Evolutionary conservation across 2,797 vertebrate genomes (phyloP).

Genomic region (Arnoldichthys spilopterus): DNA sequence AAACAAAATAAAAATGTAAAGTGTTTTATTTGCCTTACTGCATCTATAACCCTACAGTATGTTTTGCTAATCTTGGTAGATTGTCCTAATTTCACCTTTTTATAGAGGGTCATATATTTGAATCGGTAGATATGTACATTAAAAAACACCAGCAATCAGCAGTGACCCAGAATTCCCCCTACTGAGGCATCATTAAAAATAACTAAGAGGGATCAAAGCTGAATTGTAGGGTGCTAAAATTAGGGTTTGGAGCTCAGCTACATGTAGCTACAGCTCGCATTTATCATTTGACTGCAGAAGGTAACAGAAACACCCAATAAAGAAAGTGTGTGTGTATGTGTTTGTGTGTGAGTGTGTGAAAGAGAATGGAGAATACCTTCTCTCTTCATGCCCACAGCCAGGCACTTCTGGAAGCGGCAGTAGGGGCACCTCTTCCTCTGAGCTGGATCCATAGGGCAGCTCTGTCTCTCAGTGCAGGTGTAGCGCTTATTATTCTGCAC

Average conservation of each 20-base stretch:
- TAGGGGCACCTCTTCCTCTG: constrained; percentile 83
- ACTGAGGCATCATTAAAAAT: too few species aligned
- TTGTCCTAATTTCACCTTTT: too few species aligned
- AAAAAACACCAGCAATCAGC: too few species aligned
- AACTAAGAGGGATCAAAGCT: too few species aligned
- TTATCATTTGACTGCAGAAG: background rate
- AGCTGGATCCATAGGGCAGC: constrained; percentile 78
- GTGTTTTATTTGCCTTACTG: too few species aligned
- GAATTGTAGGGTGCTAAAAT: too few species aligned
- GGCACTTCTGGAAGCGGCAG: constrained; percentile 85
- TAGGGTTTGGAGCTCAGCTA: background rate
- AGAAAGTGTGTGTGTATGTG: background rate
- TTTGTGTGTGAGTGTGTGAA: background rate
- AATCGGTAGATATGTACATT: too few species aligned
- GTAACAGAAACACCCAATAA: background rate
- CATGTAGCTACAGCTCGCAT: background rate
- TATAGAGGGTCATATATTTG: too few species aligned
- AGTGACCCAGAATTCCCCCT: too few species aligned
- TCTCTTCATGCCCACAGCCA: constrained; percentile 83
- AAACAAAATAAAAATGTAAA: too few species aligned
- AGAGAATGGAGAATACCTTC: constrained; percentile 71
- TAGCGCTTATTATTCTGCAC: constrained; percentile 85
- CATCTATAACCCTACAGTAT: too few species aligned
- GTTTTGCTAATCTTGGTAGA: too few species aligned
- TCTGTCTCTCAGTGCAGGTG: constrained; percentile 78